These are phyloP conservation scores for Acanthaster planci DNA, from an alignment of 35 echinoderm and acorn worm genomes.

Conservation along the genomic window DNA sequence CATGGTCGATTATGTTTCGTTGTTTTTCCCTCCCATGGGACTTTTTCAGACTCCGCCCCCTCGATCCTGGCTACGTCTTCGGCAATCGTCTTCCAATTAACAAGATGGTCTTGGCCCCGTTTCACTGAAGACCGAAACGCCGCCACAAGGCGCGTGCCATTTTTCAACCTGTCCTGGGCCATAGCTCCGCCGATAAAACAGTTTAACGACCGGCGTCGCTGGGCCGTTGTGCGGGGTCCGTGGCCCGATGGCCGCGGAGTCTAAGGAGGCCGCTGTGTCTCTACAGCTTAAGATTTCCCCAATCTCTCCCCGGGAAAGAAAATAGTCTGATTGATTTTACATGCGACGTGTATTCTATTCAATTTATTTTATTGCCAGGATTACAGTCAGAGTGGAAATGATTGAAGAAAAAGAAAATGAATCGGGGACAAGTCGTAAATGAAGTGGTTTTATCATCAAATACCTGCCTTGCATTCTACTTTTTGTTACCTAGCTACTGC, in stretches of 20 bases:
- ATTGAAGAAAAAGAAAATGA: too few relatives aligned
- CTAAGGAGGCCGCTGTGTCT: background rate
- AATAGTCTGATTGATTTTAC: too few relatives aligned
- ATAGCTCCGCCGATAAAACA: constrained; percentile 24
- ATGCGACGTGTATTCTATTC: too few relatives aligned
- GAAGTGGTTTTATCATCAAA: too few relatives aligned
- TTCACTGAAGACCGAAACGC: background rate
- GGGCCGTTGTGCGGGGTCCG: background rate
- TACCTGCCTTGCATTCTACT: too few relatives aligned
- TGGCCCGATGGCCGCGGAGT: background rate
- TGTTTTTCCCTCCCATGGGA: background rate
- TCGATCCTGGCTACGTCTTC: constrained; percentile 5
- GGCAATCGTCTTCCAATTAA: constrained; percentile 1
- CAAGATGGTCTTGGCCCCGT: background rate
- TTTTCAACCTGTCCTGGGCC: constrained; percentile 27
- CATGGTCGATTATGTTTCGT: too few relatives aligned
- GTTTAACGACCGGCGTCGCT: constrained; percentile 25
- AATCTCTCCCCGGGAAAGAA: too few relatives aligned
- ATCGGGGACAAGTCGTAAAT: too few relatives aligned
- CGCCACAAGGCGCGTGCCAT: constrained; percentile 20
- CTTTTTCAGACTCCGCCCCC: background rate
- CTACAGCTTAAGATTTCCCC: too few relatives aligned
- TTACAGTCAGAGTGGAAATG: too few relatives aligned
- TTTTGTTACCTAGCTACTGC: too few relatives aligned
- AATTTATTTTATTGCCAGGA: too few relatives aligned